Conservation (phyloP, 2,797 vertebrate genomes). For the Peromyscus attwateri region DNA sequence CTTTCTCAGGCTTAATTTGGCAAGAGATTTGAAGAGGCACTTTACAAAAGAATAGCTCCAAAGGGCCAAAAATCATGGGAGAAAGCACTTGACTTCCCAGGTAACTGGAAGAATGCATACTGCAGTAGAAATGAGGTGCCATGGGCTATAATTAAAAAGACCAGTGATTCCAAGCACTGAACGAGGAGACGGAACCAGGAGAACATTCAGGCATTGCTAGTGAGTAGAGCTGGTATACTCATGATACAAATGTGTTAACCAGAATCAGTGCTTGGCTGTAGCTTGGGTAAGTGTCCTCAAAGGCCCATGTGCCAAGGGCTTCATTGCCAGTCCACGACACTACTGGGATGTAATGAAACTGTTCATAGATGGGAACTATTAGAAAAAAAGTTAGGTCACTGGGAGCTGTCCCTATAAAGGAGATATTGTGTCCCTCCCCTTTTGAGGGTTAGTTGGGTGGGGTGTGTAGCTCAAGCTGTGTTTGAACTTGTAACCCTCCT, state of each 20-base stretch:
- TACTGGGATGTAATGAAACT: not conserved
- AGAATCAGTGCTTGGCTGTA: not conserved
- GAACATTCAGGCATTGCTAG: not conserved
- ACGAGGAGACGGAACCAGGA: fast-evolving
- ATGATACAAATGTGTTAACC: not conserved
- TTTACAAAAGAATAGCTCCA: not conserved
- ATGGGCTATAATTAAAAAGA: not conserved
- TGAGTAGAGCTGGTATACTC: not conserved
- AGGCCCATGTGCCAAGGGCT: not conserved
- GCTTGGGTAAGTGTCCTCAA: not conserved
- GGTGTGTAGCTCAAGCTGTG: not conserved
- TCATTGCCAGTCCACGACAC: not conserved
- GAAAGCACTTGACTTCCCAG: not conserved
- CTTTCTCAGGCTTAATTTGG: not conserved
- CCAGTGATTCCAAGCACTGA: not conserved
- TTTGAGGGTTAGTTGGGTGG: not conserved
- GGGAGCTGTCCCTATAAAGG: not conserved
- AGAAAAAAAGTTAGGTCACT: not conserved
- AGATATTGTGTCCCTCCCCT: not conserved
- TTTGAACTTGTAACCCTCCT: not conserved
- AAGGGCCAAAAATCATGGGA: not conserved
- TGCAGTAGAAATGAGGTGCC: not conserved
- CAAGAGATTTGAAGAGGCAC: not conserved
- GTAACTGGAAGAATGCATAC: not conserved
- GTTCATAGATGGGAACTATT: not conserved